Evolutionary conservation across 2,797 vertebrate genomes (phyloP), one percentile per base, ranked within the genome.

Genomic region (Apogon talboti): DNA sequence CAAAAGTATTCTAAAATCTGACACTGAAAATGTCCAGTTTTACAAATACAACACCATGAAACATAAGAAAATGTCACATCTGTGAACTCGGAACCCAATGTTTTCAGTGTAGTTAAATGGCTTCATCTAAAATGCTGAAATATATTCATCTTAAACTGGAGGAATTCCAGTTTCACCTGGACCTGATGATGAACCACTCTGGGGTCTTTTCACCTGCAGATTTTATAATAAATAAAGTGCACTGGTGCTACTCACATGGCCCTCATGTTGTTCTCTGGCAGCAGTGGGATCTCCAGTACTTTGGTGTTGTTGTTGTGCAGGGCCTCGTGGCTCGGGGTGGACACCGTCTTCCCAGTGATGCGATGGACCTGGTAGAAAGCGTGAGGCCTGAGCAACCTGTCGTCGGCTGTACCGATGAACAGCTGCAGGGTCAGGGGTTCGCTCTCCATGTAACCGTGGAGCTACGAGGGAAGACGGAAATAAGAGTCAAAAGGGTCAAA

Each of bases 331-430:
- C 97, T 99, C 79, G 95, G 96, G 15, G 97, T 99, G 79, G 97
- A 98, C 78, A 99, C 98, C 0, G 98, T 99, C 93, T 99, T 99
- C 49, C 98, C 98, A 0, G 98, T 99, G 94, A 99, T 99, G 13
- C 97, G 95, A 84, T 99, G 98, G 64, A 99, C 98, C 94, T 99
- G 98, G 94, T 99, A 99, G 94, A 99, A 99, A 82, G 98, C 97
- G 30, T 99, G 97, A 0, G 98, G 98, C 68, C 98, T 91, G 86
- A 99, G 94, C 88, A 99, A 94, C 76, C 98, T 92, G 93, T 99
- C 98, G n/a, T 99, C 98, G 3, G 98, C 98, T 0, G 98, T 99
- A 77, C 98, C 98, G 1, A 99, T 99, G 93, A 99, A 99, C 81
- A 99, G 94, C 94, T 99, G 97, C 52, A 99, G 93, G 0, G 95